phyloP scores from a whole-genome alignment of 2,797 vertebrate species.

The Gadopsis marmoratus region DNA sequence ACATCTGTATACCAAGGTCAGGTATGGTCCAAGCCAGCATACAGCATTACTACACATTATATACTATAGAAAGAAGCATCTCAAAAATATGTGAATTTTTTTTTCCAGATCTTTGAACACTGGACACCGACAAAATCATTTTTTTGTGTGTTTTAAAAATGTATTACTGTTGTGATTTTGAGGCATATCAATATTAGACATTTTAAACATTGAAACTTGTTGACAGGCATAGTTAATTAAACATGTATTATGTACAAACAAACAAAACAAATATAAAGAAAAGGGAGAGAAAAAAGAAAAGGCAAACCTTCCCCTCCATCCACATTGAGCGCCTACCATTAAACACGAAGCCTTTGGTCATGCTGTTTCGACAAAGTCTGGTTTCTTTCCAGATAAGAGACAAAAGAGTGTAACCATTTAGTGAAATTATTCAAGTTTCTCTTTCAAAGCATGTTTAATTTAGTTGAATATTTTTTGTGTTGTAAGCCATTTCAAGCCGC shows the following conservation, averaged over 20 bases:
- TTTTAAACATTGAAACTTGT: not conserved
- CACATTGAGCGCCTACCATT: not conserved
- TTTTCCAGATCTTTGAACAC: not conserved
- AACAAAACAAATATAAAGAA: not conserved
- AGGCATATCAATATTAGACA: not conserved
- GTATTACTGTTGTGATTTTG: not conserved
- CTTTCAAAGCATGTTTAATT: not conserved
- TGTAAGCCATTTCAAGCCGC: not conserved
- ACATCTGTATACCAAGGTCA: slow-evolving; percentile 24
- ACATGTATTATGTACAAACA: not conserved
- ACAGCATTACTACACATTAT: not conserved
- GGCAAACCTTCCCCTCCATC: not conserved
- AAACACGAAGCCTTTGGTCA: not conserved
- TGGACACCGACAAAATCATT: not conserved
- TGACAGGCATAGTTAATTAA: no score
- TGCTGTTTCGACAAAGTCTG: not conserved
- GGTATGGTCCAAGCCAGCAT: not conserved
- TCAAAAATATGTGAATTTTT: not conserved
- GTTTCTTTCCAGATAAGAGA: not conserved
- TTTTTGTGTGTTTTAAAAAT: not conserved
- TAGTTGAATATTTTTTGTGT: not conserved
- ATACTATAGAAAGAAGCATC: not conserved
- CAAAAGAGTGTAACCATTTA: not conserved
- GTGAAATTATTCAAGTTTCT: not conserved
- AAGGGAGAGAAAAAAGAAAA: not conserved